Percentiles rank a stretch among this genome's conserved stretches.
Evolutionary conservation across 2,113 vertebrate genomes (phyloP).

Genomic region (Hippocampus barbouri): DNA sequence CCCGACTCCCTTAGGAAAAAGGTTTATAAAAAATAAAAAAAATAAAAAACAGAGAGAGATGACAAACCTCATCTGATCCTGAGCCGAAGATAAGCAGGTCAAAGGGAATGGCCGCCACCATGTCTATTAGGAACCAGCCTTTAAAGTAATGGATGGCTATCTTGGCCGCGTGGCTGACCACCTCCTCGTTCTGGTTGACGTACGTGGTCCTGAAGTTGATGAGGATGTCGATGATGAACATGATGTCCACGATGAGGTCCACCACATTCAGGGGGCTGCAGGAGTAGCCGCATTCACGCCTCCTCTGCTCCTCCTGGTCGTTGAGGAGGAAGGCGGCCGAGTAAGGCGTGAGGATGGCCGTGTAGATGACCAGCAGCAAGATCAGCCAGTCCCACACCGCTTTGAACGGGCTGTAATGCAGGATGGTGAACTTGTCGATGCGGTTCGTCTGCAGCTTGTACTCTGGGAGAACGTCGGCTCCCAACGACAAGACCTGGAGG

Average conservation of each 20-base stretch:
- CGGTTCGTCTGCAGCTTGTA: constrained; percentile 97
- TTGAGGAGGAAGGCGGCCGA: constrained; percentile 97
- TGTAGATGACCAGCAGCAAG: constrained; percentile 94
- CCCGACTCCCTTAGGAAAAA: constrained; percentile 15
- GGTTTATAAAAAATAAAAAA: too few relatives aligned
- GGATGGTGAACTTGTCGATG: constrained; percentile 97
- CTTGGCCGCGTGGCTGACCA: constrained; percentile 96
- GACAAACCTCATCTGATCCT: constrained; percentile 96
- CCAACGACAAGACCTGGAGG: constrained; percentile 89
- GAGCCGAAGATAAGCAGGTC: constrained; percentile 99
- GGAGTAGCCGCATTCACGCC: constrained; percentile 92
- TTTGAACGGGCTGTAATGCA: constrained; percentile 99
- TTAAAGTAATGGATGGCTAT: constrained; percentile 99
- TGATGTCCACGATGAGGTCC: constrained; percentile 98
- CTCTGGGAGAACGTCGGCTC: constrained; percentile 95
- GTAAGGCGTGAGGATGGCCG: constrained; percentile 96
- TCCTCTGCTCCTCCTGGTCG: constrained; percentile 89
- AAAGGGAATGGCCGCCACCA: constrained; percentile 99
- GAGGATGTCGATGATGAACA: constrained; percentile 99
- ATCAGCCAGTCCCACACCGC: constrained; percentile 99
- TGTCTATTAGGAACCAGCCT: constrained; percentile 99
- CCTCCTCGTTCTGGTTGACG: constrained; percentile 96
- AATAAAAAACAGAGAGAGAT: constrained; percentile 11
- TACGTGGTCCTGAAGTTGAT: constrained; percentile 99
- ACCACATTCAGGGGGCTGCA: constrained; percentile 96